Base-by-base conservation (phyloP, 2,888 invertebrate genomes). In the Eupithecia subumbrata region DNA sequence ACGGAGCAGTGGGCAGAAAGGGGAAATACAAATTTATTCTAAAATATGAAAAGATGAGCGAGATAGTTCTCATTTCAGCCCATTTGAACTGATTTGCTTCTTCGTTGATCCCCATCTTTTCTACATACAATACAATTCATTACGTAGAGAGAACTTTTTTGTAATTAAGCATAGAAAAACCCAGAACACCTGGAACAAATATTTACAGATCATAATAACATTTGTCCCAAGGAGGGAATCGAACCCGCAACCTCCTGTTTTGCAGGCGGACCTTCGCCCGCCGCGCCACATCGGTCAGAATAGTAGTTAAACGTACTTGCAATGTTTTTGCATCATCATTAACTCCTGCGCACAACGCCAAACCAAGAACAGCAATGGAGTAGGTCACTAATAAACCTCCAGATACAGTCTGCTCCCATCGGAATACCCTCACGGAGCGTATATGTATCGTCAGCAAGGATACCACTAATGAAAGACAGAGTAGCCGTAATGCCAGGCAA, bases 311-410 rank as follows among this genome's bases (percentile, higher is more conserved):
- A 22, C 2, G 12, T 60, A 68, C 92, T 88, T 92, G 89, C 2
- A 92, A 84, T 3, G 83, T 80, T 16, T 71, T 52, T 0, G 82
- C 85, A 0, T 82, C 84, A 25, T 86, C 83, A 0, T 73, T 60
- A 0, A 78, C 52, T 0, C 86, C 89, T 3, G 88, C 84, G 48
- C 88, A 86, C 7, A 92, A 8, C 0, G 85, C 84, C 45, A 92
- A 74, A 0, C 91, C 92, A 0, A 86, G 43, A 7, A 79, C 71
- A 0, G 86, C 84, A 2, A 92, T 69, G 68, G 81, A 77, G 69
- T 88, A 92, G 0, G 92, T 90, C n/a, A 91, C 87, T 2, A 91
- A 69, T 2, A 92, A 73, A 0, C 93, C 93, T 0, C 91, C 92
- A 5, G 90, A 85, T 14, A 92, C 89, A 0, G 89, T 84, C 70